phyloP scores from a whole-genome alignment of 2,797 vertebrate species.

The Pseudochromis fuscus region DNA sequence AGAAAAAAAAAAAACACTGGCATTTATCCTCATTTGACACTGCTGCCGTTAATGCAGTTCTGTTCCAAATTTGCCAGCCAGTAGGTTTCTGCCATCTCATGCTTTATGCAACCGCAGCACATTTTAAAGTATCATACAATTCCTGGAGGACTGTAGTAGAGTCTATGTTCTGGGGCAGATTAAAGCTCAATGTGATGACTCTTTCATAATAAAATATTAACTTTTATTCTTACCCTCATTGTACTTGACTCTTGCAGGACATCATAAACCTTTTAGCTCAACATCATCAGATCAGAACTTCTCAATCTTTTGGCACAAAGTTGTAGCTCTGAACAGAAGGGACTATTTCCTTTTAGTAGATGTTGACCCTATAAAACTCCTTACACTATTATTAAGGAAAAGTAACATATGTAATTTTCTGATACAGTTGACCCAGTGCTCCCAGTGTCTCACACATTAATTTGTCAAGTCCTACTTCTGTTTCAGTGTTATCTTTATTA shows the following conservation, averaged over 20 bases:
- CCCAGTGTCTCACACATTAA: not conserved
- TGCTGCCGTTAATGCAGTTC: slow-evolving; percentile 53
- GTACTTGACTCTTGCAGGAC: slow-evolving; percentile 2
- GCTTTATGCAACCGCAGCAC: slow-evolving; percentile 51
- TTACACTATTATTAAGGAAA: slow-evolving; percentile 25
- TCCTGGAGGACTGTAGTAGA: slow-evolving; percentile 11
- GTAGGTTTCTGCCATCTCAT: slow-evolving; percentile 47
- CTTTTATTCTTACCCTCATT: slow-evolving; percentile 4
- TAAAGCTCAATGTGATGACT: slow-evolving; percentile 3
- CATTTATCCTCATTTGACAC: slow-evolving; percentile 73
- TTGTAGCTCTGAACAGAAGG: slow-evolving; percentile 1
- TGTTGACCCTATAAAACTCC: slow-evolving; percentile 10
- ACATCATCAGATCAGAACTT: not conserved
- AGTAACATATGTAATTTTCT: slow-evolving; percentile 17
- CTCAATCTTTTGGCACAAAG: not conserved
- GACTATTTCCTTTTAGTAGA: not conserved
- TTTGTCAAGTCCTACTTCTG: slow-evolving; percentile 22
- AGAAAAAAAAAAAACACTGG: slow-evolving; percentile 34
- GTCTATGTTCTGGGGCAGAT: slow-evolving; percentile 7
- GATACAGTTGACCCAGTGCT: not conserved
- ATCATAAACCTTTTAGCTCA: not conserved
- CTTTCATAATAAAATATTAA: slow-evolving; percentile 18
- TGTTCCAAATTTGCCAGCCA: slow-evolving; percentile 50
- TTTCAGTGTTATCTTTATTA: slow-evolving; percentile 26
- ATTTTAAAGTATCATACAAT: slow-evolving; percentile 34